Base-by-base conservation (phyloP, 2,888 invertebrate genomes). In the Sepioteuthis lessoniana region DNA sequence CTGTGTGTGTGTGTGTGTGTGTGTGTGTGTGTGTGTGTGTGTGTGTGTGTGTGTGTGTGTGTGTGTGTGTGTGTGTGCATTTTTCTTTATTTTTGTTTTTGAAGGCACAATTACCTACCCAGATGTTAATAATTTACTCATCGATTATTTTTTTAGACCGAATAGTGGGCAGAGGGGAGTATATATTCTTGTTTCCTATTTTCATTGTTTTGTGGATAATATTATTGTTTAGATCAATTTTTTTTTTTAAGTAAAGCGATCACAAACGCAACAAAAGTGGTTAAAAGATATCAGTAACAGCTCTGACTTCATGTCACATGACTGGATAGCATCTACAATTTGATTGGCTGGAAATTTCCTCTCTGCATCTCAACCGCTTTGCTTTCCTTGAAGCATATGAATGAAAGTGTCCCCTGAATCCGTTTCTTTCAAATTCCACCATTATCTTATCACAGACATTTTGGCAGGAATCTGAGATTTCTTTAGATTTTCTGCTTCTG, bases 101-200 rank as follows among this genome's bases (percentile, higher is more conserved):
- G 76, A 76, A 76, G 76, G 76, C 76, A 76, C 76, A 76, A 76
- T 76, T 76, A 76, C 76, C n/a, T 76, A 76, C n/a, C 76, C 76
- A 76, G 76, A 76, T 76, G 76, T 76, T 76, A 76, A 76, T 76
- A 76, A 76, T 76, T n/a, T 76, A 76, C 76, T 35, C 76, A 76
- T 76, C n/a, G 76, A 76, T 76, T 76, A 16, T 76, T 35, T 13
- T n/a, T n/a, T 35, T n/a, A n/a, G 76, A 16, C 4, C 16, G n/a
- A 76, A n/a, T 76, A 2, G 76, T 4, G 76, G 76, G 8, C 31
- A 21, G 50, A 50, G 55, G 76, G 25, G n/a, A n/a, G 13, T 35
- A n/a, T 76, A n/a, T 76, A 8, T 13, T 13, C n/a, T n/a, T 76
- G 4, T 76, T 25, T 16, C n/a, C 16, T 76, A n/a, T 76, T 76